phyloP scores from a whole-genome alignment of 2,113 vertebrate genomes.

The Canis aureus region DNA sequence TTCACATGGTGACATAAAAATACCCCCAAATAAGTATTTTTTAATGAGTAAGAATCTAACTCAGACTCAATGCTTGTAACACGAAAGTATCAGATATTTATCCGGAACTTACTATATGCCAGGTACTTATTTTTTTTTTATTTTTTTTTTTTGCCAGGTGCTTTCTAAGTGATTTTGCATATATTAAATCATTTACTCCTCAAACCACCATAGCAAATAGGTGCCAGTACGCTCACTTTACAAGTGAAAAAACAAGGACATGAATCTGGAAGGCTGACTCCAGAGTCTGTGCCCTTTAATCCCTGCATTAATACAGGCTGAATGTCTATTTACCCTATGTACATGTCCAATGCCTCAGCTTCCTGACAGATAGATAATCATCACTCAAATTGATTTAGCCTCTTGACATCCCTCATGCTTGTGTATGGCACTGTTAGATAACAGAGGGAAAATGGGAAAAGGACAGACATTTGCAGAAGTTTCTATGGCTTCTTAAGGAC shows the following conservation, averaged over 20 bases:
- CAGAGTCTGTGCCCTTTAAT: not conserved
- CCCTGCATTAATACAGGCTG: not conserved
- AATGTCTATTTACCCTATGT: not conserved
- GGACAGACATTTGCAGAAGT: not conserved
- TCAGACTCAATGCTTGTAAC: not conserved
- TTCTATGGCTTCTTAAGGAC: conserved; percentile 23
- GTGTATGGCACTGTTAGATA: not conserved
- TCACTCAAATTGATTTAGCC: not conserved
- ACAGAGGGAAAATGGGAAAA: not conserved
- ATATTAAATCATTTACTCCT: not conserved
- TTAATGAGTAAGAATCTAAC: conserved; percentile 32
- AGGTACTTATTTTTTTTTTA: not conserved
- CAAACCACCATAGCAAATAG: not conserved
- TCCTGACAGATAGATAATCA: not conserved
- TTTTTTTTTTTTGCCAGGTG: not conserved
- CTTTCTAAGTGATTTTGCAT: conserved; percentile 28
- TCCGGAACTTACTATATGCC: not conserved
- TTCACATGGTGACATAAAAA: not conserved
- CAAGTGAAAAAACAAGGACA: not conserved
- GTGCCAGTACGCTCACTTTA: not conserved
- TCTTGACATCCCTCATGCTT: not conserved
- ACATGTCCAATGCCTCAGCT: not conserved
- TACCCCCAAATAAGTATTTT: not conserved
- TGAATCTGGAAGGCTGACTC: not conserved
- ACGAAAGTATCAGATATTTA: conserved; percentile 49